phyloP scores from a whole-genome alignment of 2,797 vertebrate species.

The Thripadectes ignobilis region DNA sequence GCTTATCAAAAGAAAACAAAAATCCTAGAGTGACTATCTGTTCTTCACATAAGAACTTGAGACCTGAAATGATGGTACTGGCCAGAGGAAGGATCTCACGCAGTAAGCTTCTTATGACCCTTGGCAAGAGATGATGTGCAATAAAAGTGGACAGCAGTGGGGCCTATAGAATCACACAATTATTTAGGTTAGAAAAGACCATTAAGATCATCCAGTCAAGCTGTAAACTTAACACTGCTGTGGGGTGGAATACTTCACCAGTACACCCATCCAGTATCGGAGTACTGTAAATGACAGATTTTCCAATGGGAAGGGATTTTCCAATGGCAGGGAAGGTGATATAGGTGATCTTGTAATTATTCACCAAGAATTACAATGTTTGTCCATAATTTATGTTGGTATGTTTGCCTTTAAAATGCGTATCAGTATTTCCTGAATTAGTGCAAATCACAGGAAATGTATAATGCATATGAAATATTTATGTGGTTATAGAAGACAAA shows the following conservation, averaged over 20 bases:
- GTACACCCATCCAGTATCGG: not conserved
- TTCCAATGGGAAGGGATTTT: not conserved
- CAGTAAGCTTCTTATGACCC: not conserved
- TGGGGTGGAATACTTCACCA: not conserved
- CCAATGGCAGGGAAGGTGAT: not conserved
- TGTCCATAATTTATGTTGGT: not conserved
- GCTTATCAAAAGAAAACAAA: not conserved
- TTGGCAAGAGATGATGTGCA: not conserved
- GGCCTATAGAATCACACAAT: not conserved
- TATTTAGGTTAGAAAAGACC: not conserved
- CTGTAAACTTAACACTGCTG: not conserved
- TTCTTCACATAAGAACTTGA: not conserved
- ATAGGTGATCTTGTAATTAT: not conserved
- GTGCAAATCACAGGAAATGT: not conserved
- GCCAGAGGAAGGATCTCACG: not conserved
- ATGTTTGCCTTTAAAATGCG: not conserved
- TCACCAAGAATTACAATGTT: not conserved
- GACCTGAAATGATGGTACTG: not conserved
- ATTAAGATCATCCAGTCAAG: not conserved
- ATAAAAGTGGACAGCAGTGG: not conserved
- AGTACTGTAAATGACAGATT: not conserved
- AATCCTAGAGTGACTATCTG: not conserved
- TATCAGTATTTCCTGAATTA: not conserved
- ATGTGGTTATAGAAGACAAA: not conserved
- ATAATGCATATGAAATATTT: not conserved